phyloP scores from a whole-genome alignment of 2,113 vertebrate genomes.

The Condylura cristata region DNA sequence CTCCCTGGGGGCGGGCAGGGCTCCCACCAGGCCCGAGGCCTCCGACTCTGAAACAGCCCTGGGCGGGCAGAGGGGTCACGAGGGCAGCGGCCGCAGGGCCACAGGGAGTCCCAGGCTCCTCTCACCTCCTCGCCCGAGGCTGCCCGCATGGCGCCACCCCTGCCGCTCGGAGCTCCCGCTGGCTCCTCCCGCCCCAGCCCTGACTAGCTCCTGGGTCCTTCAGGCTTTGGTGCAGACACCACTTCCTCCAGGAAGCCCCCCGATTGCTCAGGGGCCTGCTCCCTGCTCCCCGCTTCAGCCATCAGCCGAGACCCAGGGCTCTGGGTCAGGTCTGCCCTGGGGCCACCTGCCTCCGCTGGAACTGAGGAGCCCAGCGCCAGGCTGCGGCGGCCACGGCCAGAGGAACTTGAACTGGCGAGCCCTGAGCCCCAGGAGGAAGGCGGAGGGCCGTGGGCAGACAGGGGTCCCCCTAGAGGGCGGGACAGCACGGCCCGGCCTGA shows the following conservation, averaged over 20 bases:
- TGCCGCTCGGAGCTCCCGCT: neutral
- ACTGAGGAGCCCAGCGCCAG: too few relatives aligned
- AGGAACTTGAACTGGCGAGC: too few relatives aligned
- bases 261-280: neutral
- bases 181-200: neutral
- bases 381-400: too few relatives aligned
- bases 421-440: too few relatives aligned
- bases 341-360: neutral
- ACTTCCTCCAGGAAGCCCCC: constrained; percentile 57
- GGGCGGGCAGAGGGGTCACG: neutral
- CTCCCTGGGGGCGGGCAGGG: neutral
- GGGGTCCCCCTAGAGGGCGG: too few relatives aligned
- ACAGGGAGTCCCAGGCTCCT: neutral
- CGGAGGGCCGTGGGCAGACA: too few relatives aligned
- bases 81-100: too few relatives aligned
- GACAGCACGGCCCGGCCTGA: too few relatives aligned
- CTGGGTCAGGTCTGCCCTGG: neutral
- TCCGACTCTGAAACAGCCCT: neutral
- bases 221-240: constrained; percentile 39
- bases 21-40: too few relatives aligned
- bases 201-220: neutral
- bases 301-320: neutral
- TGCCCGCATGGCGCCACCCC: neutral
- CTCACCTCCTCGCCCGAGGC: constrained; percentile 18
- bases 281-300: neutral